These are phyloP conservation scores for Ips nitidus DNA, from an alignment of 1,140 invertebrate genomes.

Conservation along the genomic window DNA sequence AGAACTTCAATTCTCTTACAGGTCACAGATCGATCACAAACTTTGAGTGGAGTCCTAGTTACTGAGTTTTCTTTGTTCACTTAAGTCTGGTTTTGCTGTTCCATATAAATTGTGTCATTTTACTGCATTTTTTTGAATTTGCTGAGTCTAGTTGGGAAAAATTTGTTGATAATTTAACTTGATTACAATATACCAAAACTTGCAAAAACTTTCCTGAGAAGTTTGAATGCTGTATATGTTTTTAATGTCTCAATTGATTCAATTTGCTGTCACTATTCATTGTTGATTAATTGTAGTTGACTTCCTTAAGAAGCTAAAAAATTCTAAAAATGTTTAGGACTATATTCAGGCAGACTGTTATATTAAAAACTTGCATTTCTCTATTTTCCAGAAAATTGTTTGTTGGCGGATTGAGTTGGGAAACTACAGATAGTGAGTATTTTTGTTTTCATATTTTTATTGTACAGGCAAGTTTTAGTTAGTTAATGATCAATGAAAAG, in stretches of 20 bases:
- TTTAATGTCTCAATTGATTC: conserved; percentile 20
- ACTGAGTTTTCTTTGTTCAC: too few species aligned
- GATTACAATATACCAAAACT: conserved; percentile 12
- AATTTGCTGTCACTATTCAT: conserved; percentile 29
- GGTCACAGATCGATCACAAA: not conserved
- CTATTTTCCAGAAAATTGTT: conserved; percentile 91
- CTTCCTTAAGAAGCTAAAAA: not conserved
- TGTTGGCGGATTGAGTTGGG: conserved; percentile 96
- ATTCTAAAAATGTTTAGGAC: conserved; percentile 44
- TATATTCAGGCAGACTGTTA: conserved; percentile 26
- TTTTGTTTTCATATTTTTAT: not conserved
- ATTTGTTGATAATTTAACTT: not conserved
- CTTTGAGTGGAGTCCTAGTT: not conserved
- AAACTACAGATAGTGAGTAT: conserved; percentile 94
- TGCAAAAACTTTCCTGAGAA: conserved; percentile 10
- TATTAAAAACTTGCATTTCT: conserved; percentile 28
- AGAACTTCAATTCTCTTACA: conserved; percentile 6
- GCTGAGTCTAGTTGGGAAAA: not conserved
- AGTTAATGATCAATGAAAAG: too few species aligned
- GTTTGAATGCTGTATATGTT: conserved; percentile 10
- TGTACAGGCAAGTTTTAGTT: not conserved
- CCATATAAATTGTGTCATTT: too few species aligned
- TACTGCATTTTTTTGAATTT: not conserved
- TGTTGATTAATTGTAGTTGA: not conserved
- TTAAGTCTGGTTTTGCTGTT: too few species aligned